phyloP scores from a whole-genome alignment of 2,888 invertebrate genomes.

The Unio pictorum region DNA sequence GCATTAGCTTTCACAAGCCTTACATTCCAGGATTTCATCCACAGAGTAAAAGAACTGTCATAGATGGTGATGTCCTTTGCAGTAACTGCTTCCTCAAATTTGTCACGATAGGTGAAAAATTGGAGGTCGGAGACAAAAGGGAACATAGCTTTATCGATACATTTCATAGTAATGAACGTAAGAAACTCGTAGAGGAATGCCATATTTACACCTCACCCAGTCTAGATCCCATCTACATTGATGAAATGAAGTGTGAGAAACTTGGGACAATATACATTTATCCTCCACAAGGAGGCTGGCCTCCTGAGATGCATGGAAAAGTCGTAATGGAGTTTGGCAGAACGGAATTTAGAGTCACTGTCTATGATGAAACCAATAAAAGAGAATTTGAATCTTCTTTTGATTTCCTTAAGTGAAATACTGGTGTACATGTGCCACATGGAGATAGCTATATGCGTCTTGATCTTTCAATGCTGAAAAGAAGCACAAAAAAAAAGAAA shows the following conservation, averaged over 20 bases:
- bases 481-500: too few species aligned
- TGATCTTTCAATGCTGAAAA: too few species aligned
- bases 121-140: slow-evolving; percentile 1
- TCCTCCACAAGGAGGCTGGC: not conserved
- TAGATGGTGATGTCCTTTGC: not conserved
- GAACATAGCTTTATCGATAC: slow-evolving; percentile 1
- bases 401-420: slow-evolving; percentile 1
- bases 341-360: not conserved
- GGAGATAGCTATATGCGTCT: too few species aligned
- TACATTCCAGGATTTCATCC: not conserved
- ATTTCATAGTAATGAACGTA: not conserved
- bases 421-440: too few species aligned
- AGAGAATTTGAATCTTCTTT: not conserved
- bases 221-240: not conserved
- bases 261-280: not conserved
- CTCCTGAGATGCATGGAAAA: not conserved
- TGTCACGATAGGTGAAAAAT: not conserved
- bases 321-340: not conserved
- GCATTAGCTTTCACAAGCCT: not conserved
- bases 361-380: slow-evolving; percentile 2
- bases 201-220: not conserved
- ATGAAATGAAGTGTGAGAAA: not conserved
- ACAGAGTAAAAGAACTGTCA: not conserved
- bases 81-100: not conserved
- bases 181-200: not conserved